These are phyloP conservation scores for Dolichomitus sp. DNA, from an alignment of 2,888 invertebrate species.

Conservation along the genomic window DNA sequence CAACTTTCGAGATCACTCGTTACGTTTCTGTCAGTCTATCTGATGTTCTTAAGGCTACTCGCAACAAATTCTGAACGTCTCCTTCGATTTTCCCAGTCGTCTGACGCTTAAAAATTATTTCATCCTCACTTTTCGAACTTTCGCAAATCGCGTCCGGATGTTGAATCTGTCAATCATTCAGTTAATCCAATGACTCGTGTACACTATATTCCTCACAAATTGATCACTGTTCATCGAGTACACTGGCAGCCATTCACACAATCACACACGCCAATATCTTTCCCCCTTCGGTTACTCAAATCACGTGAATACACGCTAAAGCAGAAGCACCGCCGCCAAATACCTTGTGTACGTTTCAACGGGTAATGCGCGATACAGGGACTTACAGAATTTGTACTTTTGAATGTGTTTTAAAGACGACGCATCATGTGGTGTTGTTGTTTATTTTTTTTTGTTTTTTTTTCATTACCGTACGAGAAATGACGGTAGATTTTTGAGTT, in stretches of 20 bases:
- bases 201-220: background rate
- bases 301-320: slow-evolving; percentile 39
- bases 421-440: slow-evolving; percentile 38
- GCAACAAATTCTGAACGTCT: slow-evolving; percentile 3
- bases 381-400: slow-evolving; percentile 93
- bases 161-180: slow-evolving; percentile 7
- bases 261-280: slow-evolving; percentile 25
- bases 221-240: background rate
- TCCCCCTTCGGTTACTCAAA: slow-evolving; percentile 9
- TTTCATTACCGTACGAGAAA: slow-evolving; percentile 70
- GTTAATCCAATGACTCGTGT: background rate
- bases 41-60: slow-evolving; percentile 76
- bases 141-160: background rate
- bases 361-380: slow-evolving; percentile 82
- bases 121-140: background rate
- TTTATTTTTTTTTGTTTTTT: slow-evolving; percentile 11
- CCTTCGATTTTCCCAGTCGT: background rate
- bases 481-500: slow-evolving; percentile 49
- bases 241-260: slow-evolving; percentile 20
- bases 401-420: slow-evolving; percentile 83
- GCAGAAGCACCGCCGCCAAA: slow-evolving; percentile 46
- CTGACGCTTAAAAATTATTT: background rate
- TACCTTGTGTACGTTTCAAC: slow-evolving; percentile 56
- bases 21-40: slow-evolving; percentile 80
- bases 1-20: slow-evolving; percentile 79